These are phyloP conservation scores for Nesoenas mayeri DNA, from an alignment of 2,113 vertebrate genomes.

Conservation along the genomic window DNA sequence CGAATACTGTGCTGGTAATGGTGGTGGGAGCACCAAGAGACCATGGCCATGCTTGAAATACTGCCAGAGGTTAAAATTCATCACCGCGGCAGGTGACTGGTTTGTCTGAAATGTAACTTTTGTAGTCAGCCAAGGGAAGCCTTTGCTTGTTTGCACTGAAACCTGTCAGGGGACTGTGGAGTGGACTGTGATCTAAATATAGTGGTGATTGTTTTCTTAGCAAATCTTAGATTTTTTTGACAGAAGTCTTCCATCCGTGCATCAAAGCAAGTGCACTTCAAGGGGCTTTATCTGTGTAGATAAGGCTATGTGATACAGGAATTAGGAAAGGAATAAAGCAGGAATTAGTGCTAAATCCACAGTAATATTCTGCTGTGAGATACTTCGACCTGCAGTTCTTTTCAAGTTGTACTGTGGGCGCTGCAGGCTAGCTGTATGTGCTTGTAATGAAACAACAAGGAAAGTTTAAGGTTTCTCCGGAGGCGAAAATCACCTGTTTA, in stretches of 20 bases:
- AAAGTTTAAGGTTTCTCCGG: background rate
- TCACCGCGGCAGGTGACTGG: background rate
- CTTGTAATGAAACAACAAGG: conserved; percentile 49
- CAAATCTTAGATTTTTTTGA: conserved; percentile 40
- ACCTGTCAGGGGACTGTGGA: conserved; percentile 16
- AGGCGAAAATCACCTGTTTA: conserved; percentile 39
- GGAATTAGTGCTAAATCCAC: conserved; percentile 71
- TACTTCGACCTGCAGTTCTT: conserved; percentile 31
- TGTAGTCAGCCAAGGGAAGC: background rate
- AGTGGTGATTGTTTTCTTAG: conserved; percentile 31
- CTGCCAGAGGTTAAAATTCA: background rate
- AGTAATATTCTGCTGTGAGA: conserved; percentile 69
- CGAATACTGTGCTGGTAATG: background rate
- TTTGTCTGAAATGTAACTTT: background rate
- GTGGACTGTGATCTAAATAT: conserved; percentile 33
- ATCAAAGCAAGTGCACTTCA: conserved; percentile 55
- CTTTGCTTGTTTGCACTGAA: conserved; percentile 36
- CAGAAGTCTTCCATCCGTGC: conserved; percentile 24
- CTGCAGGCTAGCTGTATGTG: background rate
- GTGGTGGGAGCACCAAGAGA: background rate
- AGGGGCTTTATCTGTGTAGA: conserved; percentile 52
- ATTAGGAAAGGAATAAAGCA: conserved; percentile 64
- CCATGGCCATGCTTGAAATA: background rate
- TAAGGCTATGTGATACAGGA: conserved; percentile 63
- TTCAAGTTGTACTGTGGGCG: conserved; percentile 12